Evolutionary conservation across 2,113 vertebrate species (phyloP).

Genomic region (Hydropotes inermis): DNA sequence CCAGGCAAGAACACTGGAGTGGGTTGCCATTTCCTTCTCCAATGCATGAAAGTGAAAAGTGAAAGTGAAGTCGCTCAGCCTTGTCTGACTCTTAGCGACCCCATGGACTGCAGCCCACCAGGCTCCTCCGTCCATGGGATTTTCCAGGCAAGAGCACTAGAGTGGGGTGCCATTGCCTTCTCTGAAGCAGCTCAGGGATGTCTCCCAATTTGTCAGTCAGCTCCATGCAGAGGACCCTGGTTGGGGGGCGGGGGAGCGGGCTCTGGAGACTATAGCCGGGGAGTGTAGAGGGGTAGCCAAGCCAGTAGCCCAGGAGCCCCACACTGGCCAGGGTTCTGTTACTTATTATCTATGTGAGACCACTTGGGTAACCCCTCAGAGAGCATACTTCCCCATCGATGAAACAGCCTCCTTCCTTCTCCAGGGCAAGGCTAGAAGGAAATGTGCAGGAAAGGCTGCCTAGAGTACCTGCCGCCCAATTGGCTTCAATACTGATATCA

Average conservation of each 20-base stretch:
- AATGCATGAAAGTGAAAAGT: no score
- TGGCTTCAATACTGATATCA: neutral
- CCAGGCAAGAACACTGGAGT: no score
- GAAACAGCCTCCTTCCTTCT: neutral
- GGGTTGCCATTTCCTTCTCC: no score
- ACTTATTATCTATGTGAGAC: neutral
- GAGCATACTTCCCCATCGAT: rapidly evolving
- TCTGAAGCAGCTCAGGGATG: neutral
- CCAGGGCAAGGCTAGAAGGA: neutral
- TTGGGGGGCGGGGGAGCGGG: no score
- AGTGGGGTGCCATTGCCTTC: no score
- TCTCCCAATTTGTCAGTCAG: neutral
- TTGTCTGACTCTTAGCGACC: no score
- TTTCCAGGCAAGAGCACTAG: no score
- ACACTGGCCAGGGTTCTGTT: neutral
- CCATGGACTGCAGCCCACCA: no score
- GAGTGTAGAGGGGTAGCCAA: neutral
- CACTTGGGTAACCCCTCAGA: neutral
- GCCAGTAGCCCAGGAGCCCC: neutral
- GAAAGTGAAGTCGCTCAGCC: no score
- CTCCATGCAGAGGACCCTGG: neutral
- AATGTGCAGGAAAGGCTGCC: neutral
- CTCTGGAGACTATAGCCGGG: neutral
- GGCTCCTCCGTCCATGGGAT: no score
- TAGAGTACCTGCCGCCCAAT: rapidly evolving